Base-by-base conservation (phyloP, 2,888 invertebrate genomes). In the Campoplex nolae region DNA sequence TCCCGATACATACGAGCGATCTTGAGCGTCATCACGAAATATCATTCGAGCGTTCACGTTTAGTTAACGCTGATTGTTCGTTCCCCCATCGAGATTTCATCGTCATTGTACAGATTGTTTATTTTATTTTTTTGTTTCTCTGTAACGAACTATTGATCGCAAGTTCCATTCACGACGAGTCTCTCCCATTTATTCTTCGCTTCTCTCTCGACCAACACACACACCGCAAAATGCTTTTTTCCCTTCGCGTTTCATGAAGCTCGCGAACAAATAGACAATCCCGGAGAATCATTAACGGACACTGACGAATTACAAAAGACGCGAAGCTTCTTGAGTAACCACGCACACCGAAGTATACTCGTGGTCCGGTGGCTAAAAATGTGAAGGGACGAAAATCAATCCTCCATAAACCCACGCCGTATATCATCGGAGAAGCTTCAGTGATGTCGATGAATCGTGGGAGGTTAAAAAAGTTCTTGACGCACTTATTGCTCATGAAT, bases 81-180 rank as follows among this genome's bases (percentile, higher is more conserved):
- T 54, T 56, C 48, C 32, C 32, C 70, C 76, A 51, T 84, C 81
- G 78, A 83, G 74, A 81, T 88, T 81, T 77, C 79, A 51, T 67
- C 80, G 76, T 89, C 87, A 93, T 92, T 92, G 92, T 92, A 89
- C 68, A 23, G 91, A 87, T 80, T 85, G 88, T 92, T 92, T 81
- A 76, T 93, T 93, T 92, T 23, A 23, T 38, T 42, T 86, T 86
- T 93, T 93, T 93, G 93, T 93, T 93, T 93, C 92, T 90, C 90
- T 89, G 78, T 93, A 93, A 93, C 93, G 93, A 93, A 93, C 93
- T 92, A 93, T 93, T 93, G 93, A 93, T 92, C 93, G 90, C 88
- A 87, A 89, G 89, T 90, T 90, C 91, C 90, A 91, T 92, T 92
- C 90, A 91, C 89, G 89, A 88, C 45, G 35, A 35, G 58, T 23